A percentile compares a stretch with the other conserved stretches of the same genome.
These are phyloP conservation scores for Lithobates pipiens DNA, from an alignment of 2,797 vertebrate genomes.

Conservation along the genomic window DNA sequence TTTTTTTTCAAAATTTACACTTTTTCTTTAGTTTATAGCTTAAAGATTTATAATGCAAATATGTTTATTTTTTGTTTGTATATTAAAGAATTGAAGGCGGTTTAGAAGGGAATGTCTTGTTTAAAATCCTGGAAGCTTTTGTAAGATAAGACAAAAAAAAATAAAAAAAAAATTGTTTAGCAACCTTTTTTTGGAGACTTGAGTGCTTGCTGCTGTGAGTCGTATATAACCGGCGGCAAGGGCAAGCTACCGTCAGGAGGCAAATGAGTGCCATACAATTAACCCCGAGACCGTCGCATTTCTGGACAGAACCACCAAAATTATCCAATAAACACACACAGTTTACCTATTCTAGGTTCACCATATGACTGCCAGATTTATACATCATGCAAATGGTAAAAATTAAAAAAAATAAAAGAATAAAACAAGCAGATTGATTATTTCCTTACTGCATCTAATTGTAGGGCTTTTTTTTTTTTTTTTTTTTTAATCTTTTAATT, in stretches of 20 bases:
- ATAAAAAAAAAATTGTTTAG: not conserved
- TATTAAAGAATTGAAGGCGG: no score
- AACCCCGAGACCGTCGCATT: slow-evolving; percentile 31
- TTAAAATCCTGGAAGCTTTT: no score
- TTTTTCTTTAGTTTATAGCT: no score
- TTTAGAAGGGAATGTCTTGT: no score
- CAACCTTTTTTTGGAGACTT: not conserved
- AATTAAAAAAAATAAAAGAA: no score
- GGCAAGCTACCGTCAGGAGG: slow-evolving; percentile 27
- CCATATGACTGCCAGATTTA: not conserved
- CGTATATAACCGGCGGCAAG: slow-evolving; percentile 41
- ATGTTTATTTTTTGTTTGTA: no score
- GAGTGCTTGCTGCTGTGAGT: slow-evolving; percentile 33
- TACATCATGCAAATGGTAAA: not conserved
- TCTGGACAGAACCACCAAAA: slow-evolving; percentile 15
- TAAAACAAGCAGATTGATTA: not conserved
- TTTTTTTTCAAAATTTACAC: no score
- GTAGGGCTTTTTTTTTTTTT: not conserved
- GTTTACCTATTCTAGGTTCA: not conserved
- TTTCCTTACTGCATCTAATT: not conserved
- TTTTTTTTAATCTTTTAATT: no score
- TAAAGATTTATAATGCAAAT: no score
- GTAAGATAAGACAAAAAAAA: no score
- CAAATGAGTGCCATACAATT: slow-evolving; percentile 34
- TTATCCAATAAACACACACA: not conserved